Percentiles rank a stretch among this genome's conserved stretches.
Conservation (phyloP, 2,797 vertebrate genomes). For the Protosalanx chinensis region DNA sequence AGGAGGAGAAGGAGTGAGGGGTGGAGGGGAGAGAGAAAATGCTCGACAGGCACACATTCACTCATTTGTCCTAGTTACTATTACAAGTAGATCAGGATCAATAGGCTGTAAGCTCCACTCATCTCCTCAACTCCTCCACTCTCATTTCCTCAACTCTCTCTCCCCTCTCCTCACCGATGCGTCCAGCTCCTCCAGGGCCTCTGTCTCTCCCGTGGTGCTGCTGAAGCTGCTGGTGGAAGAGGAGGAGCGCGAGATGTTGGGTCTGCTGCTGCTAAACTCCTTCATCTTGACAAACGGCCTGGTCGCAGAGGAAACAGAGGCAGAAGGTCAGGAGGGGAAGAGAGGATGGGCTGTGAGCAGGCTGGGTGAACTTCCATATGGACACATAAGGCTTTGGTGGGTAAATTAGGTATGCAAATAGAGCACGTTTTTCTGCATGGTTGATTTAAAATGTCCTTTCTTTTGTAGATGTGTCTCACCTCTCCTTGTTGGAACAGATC, state of each 20-base stretch:
- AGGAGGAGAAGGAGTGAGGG: neutral
- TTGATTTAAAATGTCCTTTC: neutral
- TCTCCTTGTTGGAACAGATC: conserved; percentile 92
- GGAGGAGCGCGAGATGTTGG: conserved; percentile 93
- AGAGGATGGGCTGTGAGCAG: neutral
- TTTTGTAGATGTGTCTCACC: conserved; percentile 66
- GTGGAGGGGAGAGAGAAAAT: neutral
- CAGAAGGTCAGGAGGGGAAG: neutral
- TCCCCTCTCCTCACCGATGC: conserved; percentile 54
- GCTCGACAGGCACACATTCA: neutral
- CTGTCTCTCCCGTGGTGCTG: conserved; percentile 90
- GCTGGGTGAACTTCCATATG: too few species aligned
- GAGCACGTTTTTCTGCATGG: neutral
- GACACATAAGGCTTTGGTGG: too few species aligned
- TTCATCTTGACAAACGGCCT: conserved; percentile 89
- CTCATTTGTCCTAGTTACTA: too few species aligned
- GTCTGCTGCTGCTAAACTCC: conserved; percentile 77
- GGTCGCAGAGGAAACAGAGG: neutral
- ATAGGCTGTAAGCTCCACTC: neutral
- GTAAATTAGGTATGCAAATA: too few species aligned
- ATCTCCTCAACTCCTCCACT: neutral
- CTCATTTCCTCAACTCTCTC: neutral
- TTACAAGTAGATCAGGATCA: too few species aligned
- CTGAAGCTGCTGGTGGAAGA: conserved; percentile 98
- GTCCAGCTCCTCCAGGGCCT: conserved; percentile 89